Base-by-base conservation (phyloP, 2,797 vertebrate genomes). In the Siniperca scherzeri region DNA sequence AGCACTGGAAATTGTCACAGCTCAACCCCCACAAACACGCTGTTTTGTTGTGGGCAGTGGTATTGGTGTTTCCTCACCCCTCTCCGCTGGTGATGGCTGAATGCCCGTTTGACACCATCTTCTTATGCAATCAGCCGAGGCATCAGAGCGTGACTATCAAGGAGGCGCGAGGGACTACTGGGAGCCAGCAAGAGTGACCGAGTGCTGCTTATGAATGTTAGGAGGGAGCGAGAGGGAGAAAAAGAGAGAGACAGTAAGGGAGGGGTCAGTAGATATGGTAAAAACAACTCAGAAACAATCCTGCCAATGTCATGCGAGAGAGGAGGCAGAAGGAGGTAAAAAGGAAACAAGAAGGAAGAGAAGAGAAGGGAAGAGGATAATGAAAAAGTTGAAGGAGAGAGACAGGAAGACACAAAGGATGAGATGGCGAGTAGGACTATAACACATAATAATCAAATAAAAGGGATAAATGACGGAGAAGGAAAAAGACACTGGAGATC, bases 101-200 rank as follows among this genome's bases (percentile, higher is more conserved):
- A 81, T 55, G 75, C 72, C 85, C 25, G 33, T 73, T 87, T 89
- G 91, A 89, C 83, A 81, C 82, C 44, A 50, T 66, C 86, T 62
- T 86, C 85, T 93, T 88, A 86, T 82, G 85, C 82, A 94, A 92
- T 93, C 87, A 84, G 82, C 66, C 13, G 10, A 90, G 56, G 70
- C 80, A 86, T 80, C 71, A 36, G 73, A 84, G 89, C 80, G 30
- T 77, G 81, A 82, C 77, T 80, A 67, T 78, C 33, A 50, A 81
- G 57, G 71, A 86, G 83, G 81, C 70, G 60, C 13, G 59, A 62
- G 74, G 48, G 62, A 82, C 83, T 16, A 36, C 76, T 21, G 2
- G 9, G 81, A 84, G 86, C 85, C 60, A 83, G 67, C 62, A 25
- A 52, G 72, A 79, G 75, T 10, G 16, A 66, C 62, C 3, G 21